These are phyloP conservation scores for Amphiduros pacificus DNA, from an alignment of 2,888 invertebrate species.

Conservation along the genomic window DNA sequence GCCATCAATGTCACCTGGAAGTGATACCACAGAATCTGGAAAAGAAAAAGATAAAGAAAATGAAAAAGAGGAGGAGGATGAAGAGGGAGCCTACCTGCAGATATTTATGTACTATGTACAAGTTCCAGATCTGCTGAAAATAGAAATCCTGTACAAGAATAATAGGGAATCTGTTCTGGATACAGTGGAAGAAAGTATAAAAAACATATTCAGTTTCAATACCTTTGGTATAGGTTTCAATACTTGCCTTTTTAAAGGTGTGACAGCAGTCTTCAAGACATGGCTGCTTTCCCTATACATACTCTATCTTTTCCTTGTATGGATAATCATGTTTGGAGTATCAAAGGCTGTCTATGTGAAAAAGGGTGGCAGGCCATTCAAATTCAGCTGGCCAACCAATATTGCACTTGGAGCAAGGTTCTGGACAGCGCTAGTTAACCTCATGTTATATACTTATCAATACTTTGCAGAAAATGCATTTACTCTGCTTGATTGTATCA, in stretches of 20 bases:
- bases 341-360: neutral
- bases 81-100: constrained; percentile 16
- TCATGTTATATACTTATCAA: constrained; percentile 14
- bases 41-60: neutral
- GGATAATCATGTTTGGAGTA: neutral
- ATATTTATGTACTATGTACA: constrained; percentile 31
- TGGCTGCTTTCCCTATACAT: neutral
- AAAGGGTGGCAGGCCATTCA: neutral
- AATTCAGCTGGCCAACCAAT: neutral
- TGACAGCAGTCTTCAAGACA: constrained; percentile 13
- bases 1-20: too few species aligned
- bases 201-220: constrained; percentile 12
- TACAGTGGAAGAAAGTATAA: neutral
- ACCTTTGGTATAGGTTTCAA: constrained; percentile 6
- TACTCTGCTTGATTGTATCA: constrained; percentile 17
- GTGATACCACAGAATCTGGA: too few species aligned
- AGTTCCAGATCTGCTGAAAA: constrained; percentile 18
- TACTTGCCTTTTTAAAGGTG: constrained; percentile 10
- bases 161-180: constrained; percentile 4
- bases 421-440: constrained; percentile 1
- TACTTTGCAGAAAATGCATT: constrained; percentile 20
- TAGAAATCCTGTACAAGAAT: constrained; percentile 3
- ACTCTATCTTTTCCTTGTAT: neutral
- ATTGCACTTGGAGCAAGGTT: constrained; percentile 6
- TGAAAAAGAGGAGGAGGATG: neutral